A percentile compares a stretch with the other conserved stretches of the same genome.
Evolutionary conservation across 1,140 invertebrate species (phyloP).

Genomic region (Tetranychus cinnabarinus): DNA sequence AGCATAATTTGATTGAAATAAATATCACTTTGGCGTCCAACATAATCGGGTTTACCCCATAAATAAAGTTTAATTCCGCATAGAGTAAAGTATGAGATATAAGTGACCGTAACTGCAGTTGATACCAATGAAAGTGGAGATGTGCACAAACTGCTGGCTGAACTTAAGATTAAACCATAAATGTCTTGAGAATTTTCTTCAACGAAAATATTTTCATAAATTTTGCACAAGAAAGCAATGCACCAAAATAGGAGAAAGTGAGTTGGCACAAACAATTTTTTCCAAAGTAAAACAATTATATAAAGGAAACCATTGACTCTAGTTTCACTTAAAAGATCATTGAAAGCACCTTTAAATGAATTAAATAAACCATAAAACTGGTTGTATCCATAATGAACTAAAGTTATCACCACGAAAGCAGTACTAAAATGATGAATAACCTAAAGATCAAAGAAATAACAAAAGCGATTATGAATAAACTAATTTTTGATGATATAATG

Average conservation of each 20-base stretch:
- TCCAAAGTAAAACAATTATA: slow-evolving; percentile 21
- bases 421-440: slow-evolving; percentile 26
- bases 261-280: slow-evolving; percentile 22
- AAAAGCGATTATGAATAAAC: too few species aligned
- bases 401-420: slow-evolving; percentile 22
- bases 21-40: slow-evolving; percentile 8
- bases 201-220: slow-evolving; percentile 17
- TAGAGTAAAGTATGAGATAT: slow-evolving; percentile 25
- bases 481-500: background rate
- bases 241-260: slow-evolving; percentile 28
- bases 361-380: slow-evolving; percentile 22
- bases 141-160: slow-evolving; percentile 25
- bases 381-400: slow-evolving; percentile 25
- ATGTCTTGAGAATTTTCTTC: slow-evolving; percentile 14
- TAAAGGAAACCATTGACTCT: slow-evolving; percentile 20
- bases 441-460: slow-evolving; percentile 7
- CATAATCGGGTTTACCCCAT: slow-evolving; percentile 20
- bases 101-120: slow-evolving; percentile 28
- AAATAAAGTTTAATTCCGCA: slow-evolving; percentile 24
- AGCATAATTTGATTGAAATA: background rate
- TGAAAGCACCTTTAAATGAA: slow-evolving; percentile 19
- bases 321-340: slow-evolving; percentile 14
- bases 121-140: slow-evolving; percentile 29
- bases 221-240: slow-evolving; percentile 21
- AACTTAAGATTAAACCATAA: slow-evolving; percentile 23